Evolutionary conservation across 2,797 vertebrate genomes (phyloP).

Genomic region (Chrysocyon brachyurus): DNA sequence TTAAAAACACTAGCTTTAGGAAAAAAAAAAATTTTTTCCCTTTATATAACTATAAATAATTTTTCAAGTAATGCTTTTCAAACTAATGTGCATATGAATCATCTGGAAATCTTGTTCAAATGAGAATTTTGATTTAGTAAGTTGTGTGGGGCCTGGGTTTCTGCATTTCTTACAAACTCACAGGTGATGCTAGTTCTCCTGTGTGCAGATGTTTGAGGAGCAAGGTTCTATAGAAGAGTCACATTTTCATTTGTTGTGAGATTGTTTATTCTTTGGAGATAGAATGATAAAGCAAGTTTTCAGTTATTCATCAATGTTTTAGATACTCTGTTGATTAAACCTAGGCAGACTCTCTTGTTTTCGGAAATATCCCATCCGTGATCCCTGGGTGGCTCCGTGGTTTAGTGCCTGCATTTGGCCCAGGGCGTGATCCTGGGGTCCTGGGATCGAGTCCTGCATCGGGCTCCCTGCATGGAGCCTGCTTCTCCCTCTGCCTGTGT

Average conservation of each 20-base stretch:
- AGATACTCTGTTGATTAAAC: neutral
- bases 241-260: constrained; percentile 34
- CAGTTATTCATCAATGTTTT: constrained; percentile 25
- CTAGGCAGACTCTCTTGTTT: neutral
- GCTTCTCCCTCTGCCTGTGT: no score
- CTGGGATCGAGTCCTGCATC: no score
- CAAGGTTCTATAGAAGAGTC: neutral
- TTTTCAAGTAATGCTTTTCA: neutral
- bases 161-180: constrained; percentile 2
- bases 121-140: constrained; percentile 5
- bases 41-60: neutral
- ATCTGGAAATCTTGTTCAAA: constrained; percentile 3
- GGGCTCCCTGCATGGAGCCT: no score
- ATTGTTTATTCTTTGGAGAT: constrained; percentile 19
- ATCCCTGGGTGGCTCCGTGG: no score
- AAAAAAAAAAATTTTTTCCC: neutral
- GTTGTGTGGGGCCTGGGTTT: neutral
- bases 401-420: no score
- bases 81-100: neutral
- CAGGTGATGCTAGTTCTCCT: neutral
- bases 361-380: neutral
- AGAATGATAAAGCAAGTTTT: constrained; percentile 55
- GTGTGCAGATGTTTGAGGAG: neutral
- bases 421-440: no score
- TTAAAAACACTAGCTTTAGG: neutral